Conservation (phyloP, 2,113 vertebrate genomes). For the Orientallactaga bullata region DNA sequence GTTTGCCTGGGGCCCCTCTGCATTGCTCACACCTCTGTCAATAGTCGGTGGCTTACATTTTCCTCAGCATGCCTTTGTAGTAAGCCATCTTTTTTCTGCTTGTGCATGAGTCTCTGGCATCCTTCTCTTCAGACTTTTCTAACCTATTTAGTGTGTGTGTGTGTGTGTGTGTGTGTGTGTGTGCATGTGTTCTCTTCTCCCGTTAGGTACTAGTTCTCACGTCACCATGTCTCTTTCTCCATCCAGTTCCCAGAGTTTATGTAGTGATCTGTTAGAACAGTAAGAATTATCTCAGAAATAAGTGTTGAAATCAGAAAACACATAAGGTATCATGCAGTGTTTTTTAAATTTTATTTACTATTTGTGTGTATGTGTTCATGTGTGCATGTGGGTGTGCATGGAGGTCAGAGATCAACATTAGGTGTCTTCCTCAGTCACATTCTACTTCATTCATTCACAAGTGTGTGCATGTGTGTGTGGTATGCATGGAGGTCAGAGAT, state of each 20-base stretch:
- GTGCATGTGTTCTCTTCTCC: not conserved
- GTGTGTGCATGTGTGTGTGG: too few species aligned
- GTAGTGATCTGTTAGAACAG: not conserved
- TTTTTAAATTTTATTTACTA: not conserved
- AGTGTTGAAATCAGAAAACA: not conserved
- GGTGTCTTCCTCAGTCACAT: too few species aligned
- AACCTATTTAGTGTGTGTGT: not conserved
- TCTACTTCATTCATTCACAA: too few species aligned
- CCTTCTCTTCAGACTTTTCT: not conserved
- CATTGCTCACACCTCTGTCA: not conserved
- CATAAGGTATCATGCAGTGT: not conserved
- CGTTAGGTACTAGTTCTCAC: not conserved
- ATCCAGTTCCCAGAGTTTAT: not conserved
- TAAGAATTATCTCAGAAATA: conserved; percentile 5
- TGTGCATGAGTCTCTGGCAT: not conserved
- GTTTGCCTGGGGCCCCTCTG: not conserved
- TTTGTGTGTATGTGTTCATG: too few species aligned
- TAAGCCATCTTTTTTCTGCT: not conserved
- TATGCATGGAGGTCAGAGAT: too few species aligned
- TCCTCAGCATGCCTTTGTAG: not conserved
- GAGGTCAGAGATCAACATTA: too few species aligned
- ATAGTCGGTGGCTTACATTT: not conserved
- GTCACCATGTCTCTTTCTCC: not conserved
- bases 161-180: fast-evolving
- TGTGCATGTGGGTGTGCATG: too few species aligned